Base-by-base conservation (phyloP, 2,888 invertebrate species). In the Rhogogaster chlorosoma region DNA sequence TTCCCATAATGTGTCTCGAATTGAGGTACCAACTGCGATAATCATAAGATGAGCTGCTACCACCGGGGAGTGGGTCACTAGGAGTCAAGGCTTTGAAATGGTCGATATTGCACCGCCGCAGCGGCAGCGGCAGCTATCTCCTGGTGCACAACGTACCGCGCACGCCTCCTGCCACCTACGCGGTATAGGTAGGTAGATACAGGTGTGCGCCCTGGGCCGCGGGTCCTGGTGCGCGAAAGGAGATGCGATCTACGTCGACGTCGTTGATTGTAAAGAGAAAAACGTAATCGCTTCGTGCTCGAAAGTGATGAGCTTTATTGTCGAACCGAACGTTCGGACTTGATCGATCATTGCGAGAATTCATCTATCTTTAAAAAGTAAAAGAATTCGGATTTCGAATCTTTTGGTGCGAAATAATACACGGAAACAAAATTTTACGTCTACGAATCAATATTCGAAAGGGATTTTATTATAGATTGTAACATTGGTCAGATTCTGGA, bases 11-110 rank as follows among this genome's bases (percentile, higher is more conserved):
- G 22, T 42, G 12, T n/a, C 71, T 73, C 3, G 9, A 42, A 42
- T 73, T 73, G 42, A 42, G 71, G 71, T 73, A 42, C 22, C 38
- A 12, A 15, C 71, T 71, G 10, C 71, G 32, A 77, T 77, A 45
- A 77, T 77, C 77, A 77, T 77, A 77, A 77, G 77, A 77, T 77
- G 77, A 77, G 29, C 53, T 42, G 12, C 12, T 49, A 42, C 12
- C 38, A 38, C 29, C 67, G 45, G 67, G 70, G 83, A 83, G 83
- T 83, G 83, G 83, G 83, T 83, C 83, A 83, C 67, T 45, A 83
- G 70, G 83, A 83, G 83, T 83, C 83, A 83, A 83, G 83, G 83
- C 83, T 83, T 49, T 45, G 45, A 38, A 64, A n/a, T 70, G 83
- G 83, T 83, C 83, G 83, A 83, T 83, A 83, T 49, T 83, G 83